Conservation (phyloP, 2,888 invertebrate genomes). For the Lobophora halterata region DNA sequence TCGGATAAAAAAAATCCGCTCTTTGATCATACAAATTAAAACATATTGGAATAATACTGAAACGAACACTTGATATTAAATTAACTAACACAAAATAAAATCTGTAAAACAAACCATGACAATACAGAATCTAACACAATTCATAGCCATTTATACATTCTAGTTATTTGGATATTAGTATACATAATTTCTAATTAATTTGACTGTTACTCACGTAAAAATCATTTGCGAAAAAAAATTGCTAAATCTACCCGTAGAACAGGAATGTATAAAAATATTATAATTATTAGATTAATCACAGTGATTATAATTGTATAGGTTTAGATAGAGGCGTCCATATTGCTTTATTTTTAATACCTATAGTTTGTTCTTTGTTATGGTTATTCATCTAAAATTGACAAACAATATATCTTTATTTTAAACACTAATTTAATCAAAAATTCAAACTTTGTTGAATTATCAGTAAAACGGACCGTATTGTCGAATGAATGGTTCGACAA, state of each 20-base stretch:
- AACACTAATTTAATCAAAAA: too few species aligned
- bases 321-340: constrained; percentile 28
- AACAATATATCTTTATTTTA: too few species aligned
- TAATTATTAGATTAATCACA: constrained; percentile 67
- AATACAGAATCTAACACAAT: constrained; percentile 35
- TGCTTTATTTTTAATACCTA: constrained; percentile 18
- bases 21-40: constrained; percentile 7
- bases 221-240: constrained; percentile 11
- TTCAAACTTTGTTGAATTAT: too few species aligned
- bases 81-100: constrained; percentile 37
- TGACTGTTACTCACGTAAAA: constrained; percentile 30
- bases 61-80: constrained; percentile 31
- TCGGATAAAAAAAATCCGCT: background rate
- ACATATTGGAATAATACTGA: constrained; percentile 47
- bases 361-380: too few species aligned
- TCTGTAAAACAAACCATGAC: constrained; percentile 34
- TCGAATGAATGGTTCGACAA: too few species aligned
- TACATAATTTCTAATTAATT: constrained; percentile 38
- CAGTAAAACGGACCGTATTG: too few species aligned
- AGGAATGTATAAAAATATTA: constrained; percentile 79
- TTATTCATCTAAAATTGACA: too few species aligned
- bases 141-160: constrained; percentile 40
- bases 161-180: constrained; percentile 19
- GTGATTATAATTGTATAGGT: constrained; percentile 45
- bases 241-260: constrained; percentile 64